phyloP scores from a whole-genome alignment of 2,888 invertebrate genomes.

The Heliconius cydno region DNA sequence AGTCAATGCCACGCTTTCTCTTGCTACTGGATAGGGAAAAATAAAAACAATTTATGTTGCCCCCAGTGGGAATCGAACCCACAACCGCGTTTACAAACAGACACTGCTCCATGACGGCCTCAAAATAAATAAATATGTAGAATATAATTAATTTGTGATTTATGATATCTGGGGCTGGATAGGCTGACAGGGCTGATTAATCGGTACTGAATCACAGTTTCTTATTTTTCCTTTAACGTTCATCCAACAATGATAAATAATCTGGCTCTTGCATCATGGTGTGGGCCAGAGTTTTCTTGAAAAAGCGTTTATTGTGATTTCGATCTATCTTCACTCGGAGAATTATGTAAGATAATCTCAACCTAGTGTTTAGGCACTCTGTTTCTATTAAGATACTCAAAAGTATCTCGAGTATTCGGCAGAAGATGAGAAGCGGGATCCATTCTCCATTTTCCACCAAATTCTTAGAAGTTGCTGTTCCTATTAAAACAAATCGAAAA shows the following conservation, averaged over 20 bases:
- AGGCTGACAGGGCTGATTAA: not conserved
- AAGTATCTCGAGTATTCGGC: too few species aligned
- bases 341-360: too few species aligned
- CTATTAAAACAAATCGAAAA: too few species aligned
- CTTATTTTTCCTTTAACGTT: not conserved
- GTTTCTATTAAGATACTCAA: too few species aligned
- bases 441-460: too few species aligned
- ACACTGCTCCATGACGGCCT: not conserved
- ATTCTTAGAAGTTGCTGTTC: too few species aligned
- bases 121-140: not conserved
- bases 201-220: not conserved
- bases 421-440: too few species aligned
- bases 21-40: not conserved
- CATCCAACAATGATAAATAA: not conserved
- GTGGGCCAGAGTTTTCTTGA: not conserved
- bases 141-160: not conserved
- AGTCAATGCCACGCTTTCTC: not conserved
- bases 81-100: not conserved
- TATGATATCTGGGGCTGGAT: not conserved
- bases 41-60: not conserved
- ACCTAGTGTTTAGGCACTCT: too few species aligned
- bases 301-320: too few species aligned
- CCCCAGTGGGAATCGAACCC: not conserved
- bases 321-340: too few species aligned
- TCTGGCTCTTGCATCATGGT: not conserved